phyloP scores from a whole-genome alignment of 2,888 invertebrate species.

The Erebia aethiops region DNA sequence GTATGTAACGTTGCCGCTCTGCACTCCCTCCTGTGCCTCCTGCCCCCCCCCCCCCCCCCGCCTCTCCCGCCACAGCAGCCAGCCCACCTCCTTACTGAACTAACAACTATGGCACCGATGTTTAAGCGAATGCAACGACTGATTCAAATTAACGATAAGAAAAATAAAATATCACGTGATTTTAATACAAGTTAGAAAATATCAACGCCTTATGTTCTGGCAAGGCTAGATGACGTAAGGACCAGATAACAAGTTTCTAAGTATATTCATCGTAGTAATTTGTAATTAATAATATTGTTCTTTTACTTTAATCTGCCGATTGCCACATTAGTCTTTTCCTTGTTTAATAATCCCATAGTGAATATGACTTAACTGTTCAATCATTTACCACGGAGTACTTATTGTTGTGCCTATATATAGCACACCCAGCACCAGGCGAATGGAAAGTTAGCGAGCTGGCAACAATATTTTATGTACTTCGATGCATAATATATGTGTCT shows the following conservation, averaged over 20 bases:
- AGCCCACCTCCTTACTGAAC: conserved; percentile 57
- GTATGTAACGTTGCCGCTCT: conserved; percentile 62
- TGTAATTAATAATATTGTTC: conserved; percentile 6
- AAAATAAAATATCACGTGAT: conserved; percentile 55
- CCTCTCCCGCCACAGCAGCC: conserved; percentile 58
- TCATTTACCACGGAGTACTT: conserved; percentile 62
- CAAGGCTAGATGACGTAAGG: conserved; percentile 55
- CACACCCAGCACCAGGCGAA: conserved; percentile 65
- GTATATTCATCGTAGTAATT: conserved; percentile 13
- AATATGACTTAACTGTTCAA: conserved; percentile 50
- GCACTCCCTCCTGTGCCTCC: conserved; percentile 72
- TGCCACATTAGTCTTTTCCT: neutral
- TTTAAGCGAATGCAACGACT: conserved; percentile 54
- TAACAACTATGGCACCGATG: conserved; percentile 56
- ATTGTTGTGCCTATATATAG: conserved; percentile 74
- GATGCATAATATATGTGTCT: conserved; percentile 44
- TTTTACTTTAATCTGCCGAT: neutral
- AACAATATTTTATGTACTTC: conserved; percentile 56
- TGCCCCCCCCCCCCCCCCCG: conserved; percentile 61
- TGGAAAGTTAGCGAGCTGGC: conserved; percentile 77
- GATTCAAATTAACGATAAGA: conserved; percentile 58
- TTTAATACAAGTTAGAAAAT: conserved; percentile 48
- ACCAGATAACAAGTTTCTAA: conserved; percentile 50
- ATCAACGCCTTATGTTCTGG: conserved; percentile 52
- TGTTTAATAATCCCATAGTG: conserved; percentile 11